Evolutionary conservation across 2,888 invertebrate genomes (phyloP).

Genomic region (Macaria notata): DNA sequence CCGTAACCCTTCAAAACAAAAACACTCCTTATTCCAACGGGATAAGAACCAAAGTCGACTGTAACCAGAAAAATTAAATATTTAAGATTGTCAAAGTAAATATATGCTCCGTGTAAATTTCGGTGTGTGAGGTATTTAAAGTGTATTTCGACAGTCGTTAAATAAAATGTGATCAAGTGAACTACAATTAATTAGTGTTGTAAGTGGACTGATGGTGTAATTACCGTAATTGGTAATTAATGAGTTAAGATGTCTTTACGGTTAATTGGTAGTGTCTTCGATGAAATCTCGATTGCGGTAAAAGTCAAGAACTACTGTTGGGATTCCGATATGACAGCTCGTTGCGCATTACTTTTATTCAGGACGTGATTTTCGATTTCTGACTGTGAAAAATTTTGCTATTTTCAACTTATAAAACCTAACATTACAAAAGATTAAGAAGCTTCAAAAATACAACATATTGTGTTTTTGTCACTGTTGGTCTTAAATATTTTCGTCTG

Average conservation of each 20-base stretch:
- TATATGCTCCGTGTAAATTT: constrained; percentile 25
- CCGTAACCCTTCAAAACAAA: constrained; percentile 11
- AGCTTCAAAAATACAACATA: too few relatives aligned
- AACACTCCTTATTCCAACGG: constrained; percentile 10
- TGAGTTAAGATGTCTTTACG: constrained; percentile 7
- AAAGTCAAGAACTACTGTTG: constrained; percentile 14
- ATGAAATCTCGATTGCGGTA: constrained; percentile 18
- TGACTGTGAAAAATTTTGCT: too few relatives aligned
- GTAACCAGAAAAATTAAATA: constrained; percentile 10
- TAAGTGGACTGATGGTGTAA: constrained; percentile 17
- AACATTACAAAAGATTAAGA: too few relatives aligned
- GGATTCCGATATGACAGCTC: constrained; percentile 14
- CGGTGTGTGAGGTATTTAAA: constrained; percentile 28
- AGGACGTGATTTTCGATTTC: too few relatives aligned
- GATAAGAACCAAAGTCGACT: constrained; percentile 18
- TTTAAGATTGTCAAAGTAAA: constrained; percentile 23
- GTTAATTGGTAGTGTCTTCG: constrained; percentile 11
- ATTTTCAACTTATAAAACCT: too few relatives aligned
- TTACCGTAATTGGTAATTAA: constrained; percentile 11
- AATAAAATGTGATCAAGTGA: constrained; percentile 28
- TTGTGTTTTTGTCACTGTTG: too few relatives aligned
- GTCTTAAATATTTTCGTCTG: too few relatives aligned
- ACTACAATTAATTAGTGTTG: constrained; percentile 25
- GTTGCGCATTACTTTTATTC: background rate
- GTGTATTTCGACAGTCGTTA: constrained; percentile 24